phyloP scores from a whole-genome alignment of 2,888 invertebrate genomes.

The Nymphalis polychloros region DNA sequence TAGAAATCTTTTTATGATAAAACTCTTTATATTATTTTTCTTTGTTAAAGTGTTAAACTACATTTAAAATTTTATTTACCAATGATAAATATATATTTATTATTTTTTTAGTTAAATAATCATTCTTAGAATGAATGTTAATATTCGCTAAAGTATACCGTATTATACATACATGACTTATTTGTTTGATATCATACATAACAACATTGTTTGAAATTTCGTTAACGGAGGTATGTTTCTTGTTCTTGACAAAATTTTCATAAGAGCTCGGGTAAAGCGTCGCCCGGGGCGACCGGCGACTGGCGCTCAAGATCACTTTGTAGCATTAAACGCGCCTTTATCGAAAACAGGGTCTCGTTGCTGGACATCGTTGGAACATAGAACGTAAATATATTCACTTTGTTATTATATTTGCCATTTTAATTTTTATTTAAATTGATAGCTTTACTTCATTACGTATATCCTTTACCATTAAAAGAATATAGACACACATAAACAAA shows the following conservation, averaged over 20 bases:
- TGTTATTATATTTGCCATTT: background rate
- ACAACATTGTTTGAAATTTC: constrained; percentile 25
- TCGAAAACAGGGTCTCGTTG: constrained; percentile 51
- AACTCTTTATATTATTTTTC: too few species aligned
- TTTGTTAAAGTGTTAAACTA: too few species aligned
- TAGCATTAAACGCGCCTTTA: constrained; percentile 71
- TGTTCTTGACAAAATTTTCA: constrained; percentile 62
- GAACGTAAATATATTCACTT: constrained; percentile 45
- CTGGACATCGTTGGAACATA: constrained; percentile 49
- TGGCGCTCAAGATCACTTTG: constrained; percentile 69
- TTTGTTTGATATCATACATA: constrained; percentile 20
- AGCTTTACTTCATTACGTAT: too few species aligned
- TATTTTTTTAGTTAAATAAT: too few species aligned
- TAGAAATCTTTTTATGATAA: too few species aligned
- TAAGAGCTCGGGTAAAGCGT: constrained; percentile 65
- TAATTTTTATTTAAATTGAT: too few species aligned
- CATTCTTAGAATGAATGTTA: too few species aligned
- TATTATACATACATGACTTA: background rate
- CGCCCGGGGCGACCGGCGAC: constrained; percentile 66
- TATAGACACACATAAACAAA: too few species aligned
- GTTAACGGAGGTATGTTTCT: constrained; percentile 31
- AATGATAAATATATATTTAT: too few species aligned
- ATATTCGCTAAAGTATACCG: too few species aligned
- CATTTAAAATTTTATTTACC: too few species aligned
- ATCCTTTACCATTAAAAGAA: too few species aligned